Evolutionary conservation across 2,113 vertebrate genomes (phyloP).

Genomic region (Perccottus glenii): DNA sequence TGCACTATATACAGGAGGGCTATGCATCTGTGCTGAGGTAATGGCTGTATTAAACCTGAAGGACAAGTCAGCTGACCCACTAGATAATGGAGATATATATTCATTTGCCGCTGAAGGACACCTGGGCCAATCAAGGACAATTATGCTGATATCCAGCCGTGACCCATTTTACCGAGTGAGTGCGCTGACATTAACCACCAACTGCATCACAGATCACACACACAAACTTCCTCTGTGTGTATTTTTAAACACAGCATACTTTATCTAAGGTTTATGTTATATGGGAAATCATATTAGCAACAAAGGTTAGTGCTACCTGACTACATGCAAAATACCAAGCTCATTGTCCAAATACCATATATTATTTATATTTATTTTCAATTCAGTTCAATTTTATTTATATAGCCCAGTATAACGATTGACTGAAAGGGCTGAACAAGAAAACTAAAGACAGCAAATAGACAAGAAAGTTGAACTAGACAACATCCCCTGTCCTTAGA

Average conservation of each 20-base stretch:
- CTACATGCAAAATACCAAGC: too few species aligned
- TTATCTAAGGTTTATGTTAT: too few species aligned
- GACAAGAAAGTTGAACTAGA: too few species aligned
- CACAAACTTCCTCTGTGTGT: constrained; percentile 9
- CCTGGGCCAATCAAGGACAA: constrained; percentile 52
- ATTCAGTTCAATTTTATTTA: too few species aligned
- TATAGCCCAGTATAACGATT: too few species aligned
- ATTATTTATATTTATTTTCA: too few species aligned
- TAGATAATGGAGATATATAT: constrained; percentile 47
- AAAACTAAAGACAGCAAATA: too few species aligned
- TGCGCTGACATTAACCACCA: constrained; percentile 37
- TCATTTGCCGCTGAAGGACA: constrained; percentile 61
- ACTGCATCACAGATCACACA: constrained; percentile 27
- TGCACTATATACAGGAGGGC: not conserved
- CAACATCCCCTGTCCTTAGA: too few species aligned
- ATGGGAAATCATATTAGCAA: too few species aligned
- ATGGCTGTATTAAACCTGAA: constrained; percentile 55
- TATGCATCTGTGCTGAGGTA: constrained; percentile 4
- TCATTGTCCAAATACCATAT: too few species aligned
- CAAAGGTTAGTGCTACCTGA: too few species aligned
- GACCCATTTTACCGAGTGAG: constrained; percentile 48
- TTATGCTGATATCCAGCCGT: constrained; percentile 44
- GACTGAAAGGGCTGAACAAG: too few species aligned
- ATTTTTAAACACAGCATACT: constrained; percentile 18
- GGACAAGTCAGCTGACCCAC: constrained; percentile 49